Percentiles rank a stretch among this genome's conserved stretches.
phyloP scores from a whole-genome alignment of 2,113 vertebrate species.

The Pantherophis guttatus region DNA sequence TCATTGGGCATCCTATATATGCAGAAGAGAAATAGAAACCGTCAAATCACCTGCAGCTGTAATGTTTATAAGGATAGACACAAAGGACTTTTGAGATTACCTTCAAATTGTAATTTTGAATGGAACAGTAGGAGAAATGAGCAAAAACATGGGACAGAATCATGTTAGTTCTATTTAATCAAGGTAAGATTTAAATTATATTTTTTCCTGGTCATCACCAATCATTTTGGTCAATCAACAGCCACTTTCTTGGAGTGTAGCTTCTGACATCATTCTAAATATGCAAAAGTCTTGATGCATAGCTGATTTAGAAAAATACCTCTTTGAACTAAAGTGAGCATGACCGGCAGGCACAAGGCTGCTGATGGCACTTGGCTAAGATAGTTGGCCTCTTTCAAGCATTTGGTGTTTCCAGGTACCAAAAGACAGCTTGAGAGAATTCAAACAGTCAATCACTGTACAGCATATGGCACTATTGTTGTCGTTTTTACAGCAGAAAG shows the following conservation, averaged over 20 bases:
- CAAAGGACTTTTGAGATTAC: background rate
- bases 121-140: background rate
- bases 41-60: background rate
- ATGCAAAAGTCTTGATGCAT: background rate
- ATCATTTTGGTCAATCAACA: background rate
- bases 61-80: background rate
- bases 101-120: background rate
- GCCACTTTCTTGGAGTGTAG: background rate
- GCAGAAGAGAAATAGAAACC: background rate
- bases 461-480: background rate
- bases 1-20: background rate
- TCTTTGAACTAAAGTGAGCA: background rate
- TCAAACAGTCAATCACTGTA: background rate
- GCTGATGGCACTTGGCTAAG: background rate
- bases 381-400: background rate
- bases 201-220: background rate
- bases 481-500: background rate
- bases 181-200: background rate
- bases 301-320: background rate
- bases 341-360: background rate
- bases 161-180: background rate
- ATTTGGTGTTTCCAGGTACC: background rate
- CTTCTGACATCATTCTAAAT: background rate
- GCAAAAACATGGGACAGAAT: background rate
- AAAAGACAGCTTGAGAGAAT: background rate